A percentile compares a stretch with the other conserved stretches of the same genome.
phyloP scores from a whole-genome alignment of 2,113 vertebrate species.

The Barnardius zonarius region DNA sequence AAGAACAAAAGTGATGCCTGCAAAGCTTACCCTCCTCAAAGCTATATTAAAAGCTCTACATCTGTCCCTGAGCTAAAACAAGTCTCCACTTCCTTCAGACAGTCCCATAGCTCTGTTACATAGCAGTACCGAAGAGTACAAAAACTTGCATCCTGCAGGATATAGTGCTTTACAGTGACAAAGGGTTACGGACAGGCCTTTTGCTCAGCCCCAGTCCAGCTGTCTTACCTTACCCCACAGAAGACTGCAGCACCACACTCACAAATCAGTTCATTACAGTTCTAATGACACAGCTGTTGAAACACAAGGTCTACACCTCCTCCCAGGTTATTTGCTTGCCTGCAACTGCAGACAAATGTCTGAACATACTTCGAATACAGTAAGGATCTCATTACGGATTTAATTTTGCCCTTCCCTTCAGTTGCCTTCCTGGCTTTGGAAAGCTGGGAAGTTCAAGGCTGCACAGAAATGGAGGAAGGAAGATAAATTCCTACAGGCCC shows the following conservation, averaged over 20 bases:
- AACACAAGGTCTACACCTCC: neutral
- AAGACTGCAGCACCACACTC: neutral
- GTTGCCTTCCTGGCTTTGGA: conserved; percentile 4
- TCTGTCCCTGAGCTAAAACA: neutral
- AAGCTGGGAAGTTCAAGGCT: conserved; percentile 28
- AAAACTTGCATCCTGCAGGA: neutral
- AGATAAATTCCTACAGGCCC: conserved; percentile 45
- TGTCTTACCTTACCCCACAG: neutral
- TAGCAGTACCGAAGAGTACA: neutral
- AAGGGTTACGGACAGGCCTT: neutral
- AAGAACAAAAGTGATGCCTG: neutral
- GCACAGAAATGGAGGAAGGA: conserved; percentile 18
- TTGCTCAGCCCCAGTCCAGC: neutral
- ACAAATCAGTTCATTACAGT: neutral
- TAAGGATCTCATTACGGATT: neutral
- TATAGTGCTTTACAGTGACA: neutral
- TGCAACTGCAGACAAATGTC: neutral
- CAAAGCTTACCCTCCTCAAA: neutral
- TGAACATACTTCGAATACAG: neutral
- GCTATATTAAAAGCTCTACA: neutral
- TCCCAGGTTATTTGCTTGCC: neutral
- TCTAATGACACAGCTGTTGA: neutral
- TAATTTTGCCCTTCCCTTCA: neutral
- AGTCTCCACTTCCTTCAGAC: neutral
- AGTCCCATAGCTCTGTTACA: neutral